These are phyloP conservation scores for Cephonodes hylas DNA, from an alignment of 2,888 invertebrate species.

Conservation along the genomic window DNA sequence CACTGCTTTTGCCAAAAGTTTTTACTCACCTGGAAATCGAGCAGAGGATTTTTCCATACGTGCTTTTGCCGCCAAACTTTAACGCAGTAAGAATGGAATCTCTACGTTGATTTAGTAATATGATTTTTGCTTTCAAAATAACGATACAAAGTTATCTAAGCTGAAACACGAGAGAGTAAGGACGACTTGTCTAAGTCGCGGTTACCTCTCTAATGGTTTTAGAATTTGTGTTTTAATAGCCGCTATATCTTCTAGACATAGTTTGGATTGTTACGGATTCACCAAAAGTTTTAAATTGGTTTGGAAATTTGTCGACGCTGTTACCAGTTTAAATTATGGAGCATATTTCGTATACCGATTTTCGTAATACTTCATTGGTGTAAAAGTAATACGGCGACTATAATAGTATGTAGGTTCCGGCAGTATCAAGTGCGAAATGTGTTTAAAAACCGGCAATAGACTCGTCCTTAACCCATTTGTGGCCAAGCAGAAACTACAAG, in stretches of 20 bases:
- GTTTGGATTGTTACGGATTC: slow-evolving; percentile 25
- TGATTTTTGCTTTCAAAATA: not conserved
- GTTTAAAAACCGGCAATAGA: too few relatives aligned
- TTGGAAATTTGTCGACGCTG: not conserved
- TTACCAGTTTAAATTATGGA: slow-evolving; percentile 3
- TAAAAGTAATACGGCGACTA: too few relatives aligned
- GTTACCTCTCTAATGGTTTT: slow-evolving; percentile 28
- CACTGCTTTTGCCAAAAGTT: too few relatives aligned
- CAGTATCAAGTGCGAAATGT: not conserved
- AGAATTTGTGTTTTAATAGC: slow-evolving; percentile 35
- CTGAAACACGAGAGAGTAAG: slow-evolving; percentile 24
- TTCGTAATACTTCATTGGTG: too few relatives aligned
- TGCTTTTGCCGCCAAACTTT: too few relatives aligned
- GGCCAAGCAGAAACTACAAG: too few relatives aligned
- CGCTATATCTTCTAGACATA: slow-evolving; percentile 26
- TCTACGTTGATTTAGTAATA: not conserved
- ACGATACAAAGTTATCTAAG: not conserved
- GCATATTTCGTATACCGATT: too few relatives aligned
- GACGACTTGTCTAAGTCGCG: slow-evolving; percentile 23
- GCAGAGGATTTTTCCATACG: too few relatives aligned
- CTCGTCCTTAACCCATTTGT: too few relatives aligned
- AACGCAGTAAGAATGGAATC: too few relatives aligned
- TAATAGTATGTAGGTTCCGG: too few relatives aligned
- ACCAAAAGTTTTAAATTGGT: slow-evolving; percentile 10
- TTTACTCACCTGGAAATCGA: too few relatives aligned